phyloP scores from a whole-genome alignment of 2,113 vertebrate species.

The Saccopteryx bilineata region DNA sequence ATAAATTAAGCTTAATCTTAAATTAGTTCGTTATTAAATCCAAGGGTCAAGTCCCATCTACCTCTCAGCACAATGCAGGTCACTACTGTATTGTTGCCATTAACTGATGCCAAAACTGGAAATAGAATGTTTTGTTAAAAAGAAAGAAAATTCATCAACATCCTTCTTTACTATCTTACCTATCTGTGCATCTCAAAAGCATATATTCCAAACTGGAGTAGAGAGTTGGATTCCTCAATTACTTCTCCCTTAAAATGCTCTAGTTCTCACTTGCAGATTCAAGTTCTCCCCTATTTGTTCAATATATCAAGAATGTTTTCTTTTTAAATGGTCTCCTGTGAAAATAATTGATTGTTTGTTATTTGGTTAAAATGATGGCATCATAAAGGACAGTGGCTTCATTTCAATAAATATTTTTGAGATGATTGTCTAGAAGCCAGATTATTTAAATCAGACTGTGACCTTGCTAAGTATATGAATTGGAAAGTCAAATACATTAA shows the following conservation, averaged over 20 bases:
- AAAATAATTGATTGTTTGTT: slow-evolving; percentile 50
- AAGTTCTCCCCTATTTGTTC: slow-evolving; percentile 16
- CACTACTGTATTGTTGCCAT: slow-evolving; percentile 24
- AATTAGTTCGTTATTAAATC: slow-evolving; percentile 60
- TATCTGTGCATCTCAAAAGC: slow-evolving; percentile 52
- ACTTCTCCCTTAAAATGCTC: slow-evolving; percentile 8
- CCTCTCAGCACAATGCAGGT: slow-evolving; percentile 65
- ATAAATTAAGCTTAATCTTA: slow-evolving; percentile 49
- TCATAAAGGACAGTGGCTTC: slow-evolving; percentile 58
- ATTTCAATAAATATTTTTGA: slow-evolving; percentile 66
- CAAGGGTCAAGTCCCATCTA: slow-evolving; percentile 66
- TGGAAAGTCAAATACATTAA: slow-evolving; percentile 60
- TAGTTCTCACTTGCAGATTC: slow-evolving; percentile 56
- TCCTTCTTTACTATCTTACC: slow-evolving; percentile 63
- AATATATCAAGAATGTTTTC: slow-evolving; percentile 51
- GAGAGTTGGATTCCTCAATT: slow-evolving; percentile 27
- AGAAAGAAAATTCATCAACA: slow-evolving; percentile 24
- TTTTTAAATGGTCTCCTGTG: slow-evolving; percentile 48
- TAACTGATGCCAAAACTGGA: slow-evolving; percentile 42
- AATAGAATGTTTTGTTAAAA: slow-evolving; percentile 19
- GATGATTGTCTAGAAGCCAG: slow-evolving; percentile 55
- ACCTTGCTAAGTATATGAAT: slow-evolving; percentile 52
- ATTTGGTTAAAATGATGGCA: slow-evolving; percentile 47
- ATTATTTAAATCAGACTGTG: slow-evolving; percentile 60
- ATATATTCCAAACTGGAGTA: slow-evolving; percentile 21